Conservation (phyloP, 2,113 vertebrate genomes). For the Apteryx owenii region DNA sequence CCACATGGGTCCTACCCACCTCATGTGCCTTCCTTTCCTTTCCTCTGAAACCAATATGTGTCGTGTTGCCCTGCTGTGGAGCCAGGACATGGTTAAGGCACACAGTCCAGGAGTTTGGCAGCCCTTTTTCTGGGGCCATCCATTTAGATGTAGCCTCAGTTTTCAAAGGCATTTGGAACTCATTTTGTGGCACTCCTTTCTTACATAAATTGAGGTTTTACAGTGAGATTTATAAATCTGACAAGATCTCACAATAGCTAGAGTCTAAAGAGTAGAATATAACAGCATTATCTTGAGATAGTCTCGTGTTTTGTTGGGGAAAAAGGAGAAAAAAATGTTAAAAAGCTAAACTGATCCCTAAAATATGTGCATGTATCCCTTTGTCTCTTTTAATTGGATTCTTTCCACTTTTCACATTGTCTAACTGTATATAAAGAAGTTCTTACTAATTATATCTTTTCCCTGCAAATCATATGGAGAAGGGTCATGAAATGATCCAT, state of each 20-base stretch:
- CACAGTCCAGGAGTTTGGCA: fast-evolving
- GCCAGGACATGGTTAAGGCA: not conserved
- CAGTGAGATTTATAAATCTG: not conserved
- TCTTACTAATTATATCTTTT: not conserved
- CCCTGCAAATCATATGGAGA: not conserved
- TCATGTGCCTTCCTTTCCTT: not conserved
- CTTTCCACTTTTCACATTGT: not conserved
- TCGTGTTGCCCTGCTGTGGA: not conserved
- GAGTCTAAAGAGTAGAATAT: not conserved
- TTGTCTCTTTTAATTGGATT: not conserved
- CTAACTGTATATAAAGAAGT: not conserved
- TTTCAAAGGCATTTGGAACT: not conserved
- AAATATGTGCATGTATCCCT: not conserved
- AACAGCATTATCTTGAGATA: not conserved
- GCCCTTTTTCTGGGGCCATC: not conserved
- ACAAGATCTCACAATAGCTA: not conserved
- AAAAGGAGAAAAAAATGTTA: not conserved
- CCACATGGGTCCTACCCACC: not conserved
- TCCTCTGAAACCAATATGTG: not conserved
- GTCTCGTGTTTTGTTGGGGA: not conserved
- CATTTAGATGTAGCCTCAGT: not conserved
- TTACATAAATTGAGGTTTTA: not conserved
- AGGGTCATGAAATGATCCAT: not conserved
- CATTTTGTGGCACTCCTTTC: not conserved
- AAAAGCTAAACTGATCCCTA: not conserved